phyloP scores from a whole-genome alignment of 1,140 invertebrate genomes.

The Drosophila orena region DNA sequence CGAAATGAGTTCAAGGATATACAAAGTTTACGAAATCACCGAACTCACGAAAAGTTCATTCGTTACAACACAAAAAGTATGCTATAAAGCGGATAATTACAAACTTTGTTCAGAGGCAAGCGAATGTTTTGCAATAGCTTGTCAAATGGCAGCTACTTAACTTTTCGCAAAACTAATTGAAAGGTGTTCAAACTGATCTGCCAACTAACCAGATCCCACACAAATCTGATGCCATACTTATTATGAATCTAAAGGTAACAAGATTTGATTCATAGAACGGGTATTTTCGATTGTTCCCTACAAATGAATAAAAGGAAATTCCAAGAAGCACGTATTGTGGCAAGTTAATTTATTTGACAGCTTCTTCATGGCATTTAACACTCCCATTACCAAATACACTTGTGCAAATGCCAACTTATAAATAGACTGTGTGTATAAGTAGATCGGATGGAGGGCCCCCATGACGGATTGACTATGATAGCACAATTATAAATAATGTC shows the following conservation, averaged over 20 bases:
- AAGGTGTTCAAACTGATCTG: background rate
- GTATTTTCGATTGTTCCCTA: too few relatives aligned
- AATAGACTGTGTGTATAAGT: slow-evolving; percentile 22
- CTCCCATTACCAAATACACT: slow-evolving; percentile 18
- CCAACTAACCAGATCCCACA: too few relatives aligned
- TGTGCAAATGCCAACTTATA: slow-evolving; percentile 8
- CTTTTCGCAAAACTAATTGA: slow-evolving; percentile 12
- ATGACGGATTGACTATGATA: slow-evolving; percentile 48
- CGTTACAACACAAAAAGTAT: slow-evolving; percentile 20
- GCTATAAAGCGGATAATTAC: slow-evolving; percentile 31
- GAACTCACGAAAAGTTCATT: slow-evolving; percentile 15
- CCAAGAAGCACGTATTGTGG: background rate
- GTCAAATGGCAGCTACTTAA: slow-evolving; percentile 12
- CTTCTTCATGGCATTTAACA: slow-evolving; percentile 63
- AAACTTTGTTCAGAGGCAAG: slow-evolving; percentile 19
- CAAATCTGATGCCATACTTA: too few relatives aligned
- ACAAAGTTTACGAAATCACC: slow-evolving; percentile 41
- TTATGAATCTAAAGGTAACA: too few relatives aligned
- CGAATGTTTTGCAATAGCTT: slow-evolving; percentile 17
- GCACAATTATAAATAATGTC: slow-evolving; percentile 61
- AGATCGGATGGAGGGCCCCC: slow-evolving; percentile 5
- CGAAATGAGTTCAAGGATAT: slow-evolving; percentile 41
- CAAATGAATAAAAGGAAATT: background rate
- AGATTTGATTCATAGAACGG: too few relatives aligned
- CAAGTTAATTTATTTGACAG: slow-evolving; percentile 67